Evolutionary conservation across 1,140 invertebrate species (phyloP), one percentile per base, ranked within the genome.

Genomic region (Panagrolaimus sp.): DNA sequence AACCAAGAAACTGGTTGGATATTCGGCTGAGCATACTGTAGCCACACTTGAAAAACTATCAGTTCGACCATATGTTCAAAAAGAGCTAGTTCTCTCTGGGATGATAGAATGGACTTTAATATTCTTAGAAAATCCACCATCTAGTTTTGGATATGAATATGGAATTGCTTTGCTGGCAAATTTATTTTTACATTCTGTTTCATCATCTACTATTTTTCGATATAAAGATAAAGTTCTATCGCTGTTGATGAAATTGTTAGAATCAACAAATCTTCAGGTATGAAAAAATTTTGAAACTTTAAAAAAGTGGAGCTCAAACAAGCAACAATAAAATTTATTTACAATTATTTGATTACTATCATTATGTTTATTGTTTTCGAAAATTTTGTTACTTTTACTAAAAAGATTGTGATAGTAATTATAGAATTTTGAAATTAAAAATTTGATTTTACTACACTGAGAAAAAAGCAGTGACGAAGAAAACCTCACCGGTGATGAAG

Each of bases 41-140:
- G 78, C 78, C n/a, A 47, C 67, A 25, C 51, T 78, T n/a, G 78
- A 78, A 43, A 78, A 78, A 46, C 43, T 78, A 9, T 74, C 69
- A 20, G 68, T 78, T 20, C 20, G 73, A 68, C 72, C 13, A 13
- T 16, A 61, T 16, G 76, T 76, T 63, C 76, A 78, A 67, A 78
- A 81, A 53, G 76, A 78, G 53, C 46, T 78, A 42, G 64, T 78
- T 42, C 43, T 72, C 14, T 73, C 53, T 25, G 78, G 76, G 1
- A 80, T 78, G 70, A 71, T 78, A 16, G 76, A 78, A 45, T 78
- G 76, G 76, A 31, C 81, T 14, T 27, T 67, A 0, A 27, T 43
- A 13, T 66, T 78, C 9, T 43, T 67, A 11, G 74, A 77, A 48
- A 11, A 43, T 8, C 63, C 63, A 9, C 53, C 44, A 8, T 67